These are phyloP conservation scores for Dryobotodes eremita DNA, from an alignment of 2,888 invertebrate genomes.

Conservation along the genomic window DNA sequence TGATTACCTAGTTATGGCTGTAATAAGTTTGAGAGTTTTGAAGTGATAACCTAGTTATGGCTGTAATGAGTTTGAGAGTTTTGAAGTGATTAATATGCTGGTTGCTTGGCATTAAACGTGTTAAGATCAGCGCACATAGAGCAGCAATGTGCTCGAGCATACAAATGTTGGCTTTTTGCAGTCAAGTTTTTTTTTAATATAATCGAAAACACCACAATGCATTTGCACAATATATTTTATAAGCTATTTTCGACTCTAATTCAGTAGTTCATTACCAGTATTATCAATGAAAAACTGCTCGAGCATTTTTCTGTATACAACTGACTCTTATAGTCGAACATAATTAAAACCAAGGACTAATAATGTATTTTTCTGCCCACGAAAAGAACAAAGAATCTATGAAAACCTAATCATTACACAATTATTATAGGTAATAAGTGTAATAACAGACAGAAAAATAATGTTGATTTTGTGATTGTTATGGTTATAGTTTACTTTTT, in stretches of 20 bases:
- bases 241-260: background rate
- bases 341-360: background rate
- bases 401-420: conserved; percentile 15
- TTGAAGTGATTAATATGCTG: no score
- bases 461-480: background rate
- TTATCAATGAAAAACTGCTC: background rate
- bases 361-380: background rate
- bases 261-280: no score
- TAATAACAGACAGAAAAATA: background rate
- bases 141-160: background rate
- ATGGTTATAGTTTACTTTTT: background rate
- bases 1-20: no score
- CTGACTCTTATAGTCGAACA: background rate
- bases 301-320: background rate
- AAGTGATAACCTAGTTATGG: no score
- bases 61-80: no score
- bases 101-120: no score
- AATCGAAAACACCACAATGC: background rate
- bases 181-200: background rate
- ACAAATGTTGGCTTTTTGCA: background rate
- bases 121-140: no score
- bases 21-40: no score
- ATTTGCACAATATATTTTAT: background rate
- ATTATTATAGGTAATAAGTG: no score
- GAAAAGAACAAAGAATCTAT: conserved; percentile 7